phyloP scores from a whole-genome alignment of 2,888 invertebrate species.

The Stenichneumon culpator region DNA sequence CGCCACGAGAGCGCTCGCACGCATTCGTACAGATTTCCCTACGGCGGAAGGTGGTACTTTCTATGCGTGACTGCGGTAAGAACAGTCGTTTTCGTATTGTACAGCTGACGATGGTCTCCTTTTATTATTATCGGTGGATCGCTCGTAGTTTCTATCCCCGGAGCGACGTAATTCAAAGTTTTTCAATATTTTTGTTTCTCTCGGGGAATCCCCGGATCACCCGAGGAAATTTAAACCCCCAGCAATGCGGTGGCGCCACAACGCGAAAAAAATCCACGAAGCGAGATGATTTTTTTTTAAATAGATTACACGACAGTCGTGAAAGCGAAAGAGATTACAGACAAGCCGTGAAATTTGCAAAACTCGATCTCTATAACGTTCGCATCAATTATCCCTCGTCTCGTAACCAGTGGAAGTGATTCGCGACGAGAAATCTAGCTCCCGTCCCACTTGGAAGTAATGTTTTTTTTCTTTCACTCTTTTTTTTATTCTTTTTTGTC shows the following conservation, averaged over 20 bases:
- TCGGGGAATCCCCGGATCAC: neutral
- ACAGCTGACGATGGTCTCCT: conserved; percentile 2
- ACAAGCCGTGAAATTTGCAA: conserved; percentile 1
- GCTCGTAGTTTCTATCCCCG: neutral
- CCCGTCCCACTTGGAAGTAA: conserved; percentile 63
- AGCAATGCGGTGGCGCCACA: neutral
- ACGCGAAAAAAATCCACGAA: neutral
- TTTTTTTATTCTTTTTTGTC: conserved; percentile 38
- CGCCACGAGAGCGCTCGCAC: conserved; percentile 25
- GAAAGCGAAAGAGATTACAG: neutral
- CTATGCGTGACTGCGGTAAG: conserved; percentile 62
- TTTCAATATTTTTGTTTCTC: neutral
- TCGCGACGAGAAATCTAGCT: conserved; percentile 70
- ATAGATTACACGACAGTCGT: neutral
- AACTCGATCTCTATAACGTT: conserved; percentile 31
- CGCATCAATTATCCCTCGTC: conserved; percentile 52
- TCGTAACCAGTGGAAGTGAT: conserved; percentile 66
- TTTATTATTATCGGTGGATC: conserved; percentile 9
- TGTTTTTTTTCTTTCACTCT: neutral
- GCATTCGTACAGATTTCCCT: conserved; percentile 59
- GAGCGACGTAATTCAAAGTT: neutral
- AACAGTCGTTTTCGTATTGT: conserved; percentile 47
- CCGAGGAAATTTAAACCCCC: neutral
- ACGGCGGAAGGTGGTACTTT: conserved; percentile 57
- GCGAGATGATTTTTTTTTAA: neutral